A percentile compares a stretch with the other conserved stretches of the same genome.
Conservation (phyloP, 1,140 invertebrate species). For the Drosophila ficusphila region DNA sequence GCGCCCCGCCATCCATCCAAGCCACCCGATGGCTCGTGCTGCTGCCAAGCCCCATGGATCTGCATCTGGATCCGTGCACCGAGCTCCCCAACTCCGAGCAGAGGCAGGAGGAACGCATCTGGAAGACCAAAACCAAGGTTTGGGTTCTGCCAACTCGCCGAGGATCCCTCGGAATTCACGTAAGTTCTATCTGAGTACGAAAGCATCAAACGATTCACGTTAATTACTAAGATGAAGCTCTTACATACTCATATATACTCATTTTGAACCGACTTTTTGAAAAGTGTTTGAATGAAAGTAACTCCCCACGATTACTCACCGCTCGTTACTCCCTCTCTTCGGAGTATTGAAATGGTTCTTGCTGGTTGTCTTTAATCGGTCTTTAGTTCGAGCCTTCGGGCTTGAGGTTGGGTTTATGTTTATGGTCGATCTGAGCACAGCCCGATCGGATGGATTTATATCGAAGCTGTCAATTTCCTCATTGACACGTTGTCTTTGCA, state of each 20-base stretch:
- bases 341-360: background rate
- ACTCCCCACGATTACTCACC: conserved; percentile 48
- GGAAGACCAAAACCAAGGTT: too few species aligned
- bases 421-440: conserved; percentile 24
- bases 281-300: background rate
- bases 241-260: too few species aligned
- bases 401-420: conserved; percentile 30
- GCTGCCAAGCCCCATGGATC: background rate
- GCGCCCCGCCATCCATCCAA: too few species aligned
- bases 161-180: too few species aligned
- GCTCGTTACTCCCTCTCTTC: conserved; percentile 11
- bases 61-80: background rate
- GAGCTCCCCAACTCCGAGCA: background rate
- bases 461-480: conserved; percentile 52
- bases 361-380: conserved; percentile 45
- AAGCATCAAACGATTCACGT: too few species aligned
- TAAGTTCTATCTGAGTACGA: too few species aligned
- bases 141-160: too few species aligned
- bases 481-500: conserved; percentile 51
- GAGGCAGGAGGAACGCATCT: too few species aligned
- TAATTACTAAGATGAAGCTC: too few species aligned
- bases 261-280: background rate
- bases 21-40: too few species aligned
- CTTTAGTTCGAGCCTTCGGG: conserved; percentile 55
- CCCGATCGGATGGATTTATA: conserved; percentile 29